Base-by-base conservation (phyloP, 2,888 invertebrate genomes). In the Diogma glabrata region DNA sequence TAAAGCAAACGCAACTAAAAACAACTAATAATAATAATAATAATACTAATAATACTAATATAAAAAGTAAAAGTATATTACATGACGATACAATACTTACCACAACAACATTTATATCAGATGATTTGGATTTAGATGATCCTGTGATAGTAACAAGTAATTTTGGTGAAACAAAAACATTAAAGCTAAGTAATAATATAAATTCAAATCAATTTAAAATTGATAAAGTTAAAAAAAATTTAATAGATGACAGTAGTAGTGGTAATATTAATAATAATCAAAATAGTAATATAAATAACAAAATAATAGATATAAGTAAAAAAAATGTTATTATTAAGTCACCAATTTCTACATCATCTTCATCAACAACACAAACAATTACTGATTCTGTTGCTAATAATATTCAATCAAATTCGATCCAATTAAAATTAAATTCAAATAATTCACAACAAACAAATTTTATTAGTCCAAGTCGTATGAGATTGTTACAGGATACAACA, bases 401-500 rank as follows among this genome's bases (percentile, higher is more conserved):
- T 23, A 43, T 22, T 3, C 30, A 5, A 24, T 16, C 46, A 26
- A 46, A n/a, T 24, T 46, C 46, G 24, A 46, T 46, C 24, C 23
- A 17, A 24, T 7, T 24, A 24, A 46, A 46, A 46, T 57, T 59
- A 26, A 52, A 58, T 48, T 24, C 52, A 45, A 52, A 55, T 47
- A 26, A 48, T 43, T 36, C 50, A 36, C 60, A 59, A 62, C 55
- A 61, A 63, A 58, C 71, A 62, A 60, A 70, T 62, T 66, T 76
- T 52, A 74, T 82, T 60, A 79, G 79, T 64, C 85, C 86, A 53
- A 85, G 84, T 67, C 78, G 84, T 56, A 74, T 88, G 66, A 78
- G 84, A 60, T 74, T 87, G 61, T 75, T 88, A 62, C 87, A 87
- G 66, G 87, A 89, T 72, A 88, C 88, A 53, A 89, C 89, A 49